phyloP scores from a whole-genome alignment of 64 coral and sea anemone genomes.

The Stichodactyla mertensii region DNA sequence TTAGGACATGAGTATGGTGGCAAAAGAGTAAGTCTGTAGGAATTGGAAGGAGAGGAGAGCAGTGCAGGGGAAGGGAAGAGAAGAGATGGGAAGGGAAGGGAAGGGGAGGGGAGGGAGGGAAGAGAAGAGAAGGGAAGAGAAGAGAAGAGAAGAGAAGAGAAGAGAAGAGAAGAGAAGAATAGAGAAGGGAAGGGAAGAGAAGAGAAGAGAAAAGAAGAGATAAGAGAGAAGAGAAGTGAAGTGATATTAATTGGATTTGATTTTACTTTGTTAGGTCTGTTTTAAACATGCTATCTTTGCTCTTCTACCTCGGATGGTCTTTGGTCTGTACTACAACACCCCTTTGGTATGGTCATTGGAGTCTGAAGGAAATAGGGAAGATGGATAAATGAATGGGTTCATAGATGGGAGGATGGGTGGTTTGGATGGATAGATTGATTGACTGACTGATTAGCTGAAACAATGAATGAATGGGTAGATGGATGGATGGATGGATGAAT shows the following conservation, averaged over 20 bases:
- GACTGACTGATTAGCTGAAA: too few relatives aligned
- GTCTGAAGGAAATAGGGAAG: background rate
- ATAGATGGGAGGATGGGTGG: too few relatives aligned
- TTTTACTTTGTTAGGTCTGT: conserved; percentile 60
- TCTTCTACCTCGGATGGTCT: conserved; percentile 84
- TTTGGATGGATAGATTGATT: too few relatives aligned
- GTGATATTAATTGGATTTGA: background rate
- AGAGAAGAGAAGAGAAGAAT: too few relatives aligned
- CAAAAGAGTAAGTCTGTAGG: conserved; percentile 37
- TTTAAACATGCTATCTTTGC: conserved; percentile 90
- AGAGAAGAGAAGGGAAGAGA: background rate
- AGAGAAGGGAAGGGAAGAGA: too few relatives aligned
- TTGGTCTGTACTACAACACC: conserved; percentile 94
- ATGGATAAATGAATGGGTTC: background rate
- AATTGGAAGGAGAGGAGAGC: background rate
- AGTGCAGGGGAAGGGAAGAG: background rate
- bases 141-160: too few relatives aligned
- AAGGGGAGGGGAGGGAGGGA: too few relatives aligned
- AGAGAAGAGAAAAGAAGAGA: background rate
- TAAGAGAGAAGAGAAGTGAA: background rate
- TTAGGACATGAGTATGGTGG: conserved; percentile 48
- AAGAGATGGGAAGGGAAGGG: background rate
- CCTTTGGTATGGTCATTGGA: conserved; percentile 61
- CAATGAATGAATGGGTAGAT: too few relatives aligned
- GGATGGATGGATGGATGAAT: too few relatives aligned